Evolutionary conservation across 1,140 invertebrate genomes (phyloP).

Genomic region (Homarus americanus): DNA sequence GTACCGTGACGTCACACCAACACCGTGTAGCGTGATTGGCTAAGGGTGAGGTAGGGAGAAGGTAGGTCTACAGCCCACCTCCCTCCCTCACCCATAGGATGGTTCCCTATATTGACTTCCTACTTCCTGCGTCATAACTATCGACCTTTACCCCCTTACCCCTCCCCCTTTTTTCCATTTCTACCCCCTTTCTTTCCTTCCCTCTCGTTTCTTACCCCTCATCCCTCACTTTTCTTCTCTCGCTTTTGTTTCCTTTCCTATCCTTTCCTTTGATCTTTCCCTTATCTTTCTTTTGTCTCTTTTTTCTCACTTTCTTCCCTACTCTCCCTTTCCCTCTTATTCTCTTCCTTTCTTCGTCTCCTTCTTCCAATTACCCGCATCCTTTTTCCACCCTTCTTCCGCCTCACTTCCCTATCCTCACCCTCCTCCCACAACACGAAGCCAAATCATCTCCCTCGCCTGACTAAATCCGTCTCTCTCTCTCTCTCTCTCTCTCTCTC

Average conservation of each 20-base stretch:
- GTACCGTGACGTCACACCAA: no score
- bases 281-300: neutral
- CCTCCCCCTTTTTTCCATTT: neutral
- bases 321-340: neutral
- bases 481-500: neutral
- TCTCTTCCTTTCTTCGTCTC: conserved; percentile 15
- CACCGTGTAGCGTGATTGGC: no score
- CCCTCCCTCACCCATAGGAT: no score
- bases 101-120: no score
- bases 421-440: no score
- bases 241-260: neutral
- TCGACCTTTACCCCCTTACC: neutral
- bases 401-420: neutral
- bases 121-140: neutral
- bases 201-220: neutral
- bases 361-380: no score
- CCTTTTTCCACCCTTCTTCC: neutral
- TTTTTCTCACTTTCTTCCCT: neutral
- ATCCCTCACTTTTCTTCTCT: neutral
- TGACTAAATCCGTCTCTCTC: no score
- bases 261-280: neutral
- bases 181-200: neutral
- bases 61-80: no score
- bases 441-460: no score
- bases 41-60: no score